phyloP scores from a whole-genome alignment of 2,888 invertebrate genomes.

The Lamellibrachia satsuma region DNA sequence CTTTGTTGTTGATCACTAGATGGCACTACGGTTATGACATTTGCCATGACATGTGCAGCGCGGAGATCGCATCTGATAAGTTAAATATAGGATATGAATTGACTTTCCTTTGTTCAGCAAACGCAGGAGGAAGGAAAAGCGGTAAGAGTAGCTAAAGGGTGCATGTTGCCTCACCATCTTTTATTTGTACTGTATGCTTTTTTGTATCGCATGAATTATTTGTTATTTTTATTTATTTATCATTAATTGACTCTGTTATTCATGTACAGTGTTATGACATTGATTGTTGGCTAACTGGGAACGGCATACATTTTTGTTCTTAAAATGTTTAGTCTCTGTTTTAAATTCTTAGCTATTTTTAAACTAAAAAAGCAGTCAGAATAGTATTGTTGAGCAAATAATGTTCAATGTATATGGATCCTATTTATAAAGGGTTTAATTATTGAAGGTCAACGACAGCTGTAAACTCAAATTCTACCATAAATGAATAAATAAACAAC shows the following conservation, averaged over 20 bases:
- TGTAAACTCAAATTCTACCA: neutral
- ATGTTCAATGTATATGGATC: no score
- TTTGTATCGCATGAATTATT: slow-evolving; percentile 6
- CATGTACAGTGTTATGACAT: neutral
- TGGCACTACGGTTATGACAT: neutral
- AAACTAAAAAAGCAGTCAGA: neutral
- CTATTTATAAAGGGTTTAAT: no score
- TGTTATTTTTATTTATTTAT: slow-evolving; percentile 1
- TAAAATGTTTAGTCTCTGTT: neutral
- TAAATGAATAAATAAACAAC: neutral
- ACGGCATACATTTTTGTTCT: neutral
- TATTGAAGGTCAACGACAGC: neutral
- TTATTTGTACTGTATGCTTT: neutral
- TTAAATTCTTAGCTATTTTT: neutral
- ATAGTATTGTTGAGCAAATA: neutral
- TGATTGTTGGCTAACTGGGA: neutral
- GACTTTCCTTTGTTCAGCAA: neutral
- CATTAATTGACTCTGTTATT: neutral
- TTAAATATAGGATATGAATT: neutral
- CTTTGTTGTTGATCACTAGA: neutral
- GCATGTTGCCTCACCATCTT: neutral
- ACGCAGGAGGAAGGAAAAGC: neutral
- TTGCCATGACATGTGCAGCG: neutral
- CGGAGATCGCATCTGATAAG: neutral
- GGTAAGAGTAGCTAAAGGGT: neutral